phyloP scores from a whole-genome alignment of 2,888 invertebrate genomes.

The Plemyria rubiginata region DNA sequence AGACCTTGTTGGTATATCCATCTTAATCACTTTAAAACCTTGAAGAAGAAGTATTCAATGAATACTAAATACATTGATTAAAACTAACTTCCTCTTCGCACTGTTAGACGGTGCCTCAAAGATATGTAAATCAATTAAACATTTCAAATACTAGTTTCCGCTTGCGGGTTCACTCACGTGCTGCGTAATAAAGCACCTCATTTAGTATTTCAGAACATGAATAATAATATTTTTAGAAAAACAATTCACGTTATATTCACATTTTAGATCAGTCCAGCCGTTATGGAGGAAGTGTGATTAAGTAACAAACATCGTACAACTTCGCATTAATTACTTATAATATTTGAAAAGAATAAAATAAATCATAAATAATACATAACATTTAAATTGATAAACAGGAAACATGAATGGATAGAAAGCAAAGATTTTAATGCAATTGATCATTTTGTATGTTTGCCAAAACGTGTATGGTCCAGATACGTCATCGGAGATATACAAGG shows the following conservation, averaged over 20 bases:
- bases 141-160: not conserved
- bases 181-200: not conserved
- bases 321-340: too few relatives aligned
- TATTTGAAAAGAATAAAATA: too few relatives aligned
- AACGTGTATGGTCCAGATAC: conserved; percentile 23
- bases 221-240: too few relatives aligned
- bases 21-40: conserved; percentile 23
- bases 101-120: conserved; percentile 2
- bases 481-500: not conserved
- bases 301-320: too few relatives aligned
- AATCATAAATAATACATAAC: too few relatives aligned
- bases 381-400: too few relatives aligned
- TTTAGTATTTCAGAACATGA: too few relatives aligned
- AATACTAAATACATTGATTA: conserved; percentile 19
- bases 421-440: conserved; percentile 1
- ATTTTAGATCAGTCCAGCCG: too few relatives aligned
- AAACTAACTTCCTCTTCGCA: conserved; percentile 17
- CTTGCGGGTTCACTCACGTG: too few relatives aligned
- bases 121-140: conserved; percentile 2
- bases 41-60: conserved; percentile 9
- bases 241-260: too few relatives aligned
- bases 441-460: conserved; percentile 26
- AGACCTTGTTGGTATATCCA: conserved; percentile 5
- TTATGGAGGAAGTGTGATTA: too few relatives aligned
- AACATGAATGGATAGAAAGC: not conserved